Base-by-base conservation (phyloP, 2,113 vertebrate species). In the Gavia stellata region DNA sequence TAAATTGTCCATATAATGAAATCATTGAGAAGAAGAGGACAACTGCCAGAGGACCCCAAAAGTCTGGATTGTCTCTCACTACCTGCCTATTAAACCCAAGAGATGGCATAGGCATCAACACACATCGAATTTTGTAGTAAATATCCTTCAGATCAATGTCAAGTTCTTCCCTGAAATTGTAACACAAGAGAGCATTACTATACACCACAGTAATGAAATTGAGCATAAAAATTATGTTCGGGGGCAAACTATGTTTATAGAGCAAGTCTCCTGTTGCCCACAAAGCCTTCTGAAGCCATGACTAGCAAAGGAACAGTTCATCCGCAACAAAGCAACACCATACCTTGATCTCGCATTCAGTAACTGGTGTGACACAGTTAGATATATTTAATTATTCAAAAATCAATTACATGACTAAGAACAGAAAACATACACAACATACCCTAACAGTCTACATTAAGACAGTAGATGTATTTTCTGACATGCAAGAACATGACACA, bases 1-100 rank as follows among this genome's bases (percentile, higher is more conserved):
- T 98, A 97, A 99, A 99, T 86, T 99, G 99, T 94, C 99, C 99
- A 83, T 99, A 99, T 94, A 99, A 98, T 84, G 99, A 99, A 97
- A 99, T 99, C 99, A 99, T 99, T 86, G 99, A 99, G 98, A 99
- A 99, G 87, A 99, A 99, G 42, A 99, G 98, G 65, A 99, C 99
- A 92, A 99, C 97, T 34, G 99, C 99, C 95, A 99, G 97, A 68
- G 99, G 99, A 33, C 99, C 99, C 99, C 99, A 99, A 84, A 99
- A 99, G 96, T 99, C 99, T 12, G 99, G 99, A 97, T 99, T 99
- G 97, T 99, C 99, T 98, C 99, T 97, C 92, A 99, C 99, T 73
- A 99, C 99, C 97, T 99, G 99, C 72, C 99, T 98, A 82, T 99
- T 99, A 97, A 99, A 99, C 40, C 99, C 99, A 97, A 99, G 98